phyloP scores from a whole-genome alignment of 2,888 invertebrate species.

The Athalia rosae region DNA sequence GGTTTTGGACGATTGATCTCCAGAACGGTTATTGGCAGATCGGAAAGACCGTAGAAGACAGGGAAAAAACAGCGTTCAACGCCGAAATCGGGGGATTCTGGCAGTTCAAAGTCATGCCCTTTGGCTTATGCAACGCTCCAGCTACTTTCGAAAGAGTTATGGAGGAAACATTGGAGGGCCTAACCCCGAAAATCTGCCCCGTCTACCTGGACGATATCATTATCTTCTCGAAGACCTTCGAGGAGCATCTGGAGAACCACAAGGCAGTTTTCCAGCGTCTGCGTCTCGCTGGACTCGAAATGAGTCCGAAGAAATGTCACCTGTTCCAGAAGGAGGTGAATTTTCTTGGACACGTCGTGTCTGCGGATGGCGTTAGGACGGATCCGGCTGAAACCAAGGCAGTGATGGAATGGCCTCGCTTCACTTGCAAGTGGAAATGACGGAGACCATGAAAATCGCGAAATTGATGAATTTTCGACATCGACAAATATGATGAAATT shows the following conservation, averaged over 20 bases:
- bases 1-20: conserved; percentile 40
- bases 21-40: conserved; percentile 55
- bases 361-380: conserved; percentile 20
- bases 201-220: conserved; percentile 52
- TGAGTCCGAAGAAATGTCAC: conserved; percentile 20
- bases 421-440: conserved; percentile 41
- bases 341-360: conserved; percentile 49
- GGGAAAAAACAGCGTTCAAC: conserved; percentile 53
- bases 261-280: conserved; percentile 51
- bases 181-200: conserved; percentile 51
- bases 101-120: conserved; percentile 55
- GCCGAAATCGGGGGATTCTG: conserved; percentile 53
- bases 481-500: too few relatives aligned
- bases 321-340: conserved; percentile 46
- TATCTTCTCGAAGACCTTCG: conserved; percentile 49
- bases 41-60: conserved; percentile 38
- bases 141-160: conserved; percentile 53
- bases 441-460: too few relatives aligned
- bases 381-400: conserved; percentile 50
- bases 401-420: conserved; percentile 27
- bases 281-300: conserved; percentile 50
- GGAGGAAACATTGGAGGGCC: conserved; percentile 52
- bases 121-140: conserved; percentile 56
- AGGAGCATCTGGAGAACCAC: conserved; percentile 49
- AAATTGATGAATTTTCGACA: too few relatives aligned